phyloP scores from a whole-genome alignment of 2,113 vertebrate genomes.

The Pantherophis guttatus region DNA sequence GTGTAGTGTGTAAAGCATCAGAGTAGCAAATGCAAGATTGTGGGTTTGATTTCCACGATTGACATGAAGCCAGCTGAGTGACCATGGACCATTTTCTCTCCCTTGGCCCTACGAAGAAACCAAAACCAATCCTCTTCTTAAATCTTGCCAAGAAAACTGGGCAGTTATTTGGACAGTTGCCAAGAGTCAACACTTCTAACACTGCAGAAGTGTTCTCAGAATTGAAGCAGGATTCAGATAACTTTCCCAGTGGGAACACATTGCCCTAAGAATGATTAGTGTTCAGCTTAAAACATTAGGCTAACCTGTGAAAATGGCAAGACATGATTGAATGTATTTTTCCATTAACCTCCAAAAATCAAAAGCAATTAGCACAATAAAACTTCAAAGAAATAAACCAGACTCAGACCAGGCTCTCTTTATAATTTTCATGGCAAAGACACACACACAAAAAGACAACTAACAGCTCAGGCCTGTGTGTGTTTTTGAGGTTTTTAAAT shows the following conservation, averaged over 20 bases:
- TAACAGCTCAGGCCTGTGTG: not conserved
- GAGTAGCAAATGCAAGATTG: no score
- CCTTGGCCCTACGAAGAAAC: no score
- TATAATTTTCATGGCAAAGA: not conserved
- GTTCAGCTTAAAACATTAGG: not conserved
- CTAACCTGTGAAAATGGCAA: not conserved
- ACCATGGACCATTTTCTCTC: no score
- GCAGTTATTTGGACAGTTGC: no score
- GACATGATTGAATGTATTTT: not conserved
- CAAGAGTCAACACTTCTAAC: not conserved
- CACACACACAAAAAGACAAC: slow-evolving; percentile 4
- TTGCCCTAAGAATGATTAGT: not conserved
- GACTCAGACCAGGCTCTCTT: not conserved
- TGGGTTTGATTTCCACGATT: no score
- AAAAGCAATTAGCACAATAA: slow-evolving; percentile 4
- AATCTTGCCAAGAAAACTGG: no score
- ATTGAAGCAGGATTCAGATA: not conserved
- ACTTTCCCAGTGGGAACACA: not conserved
- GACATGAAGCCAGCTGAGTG: no score
- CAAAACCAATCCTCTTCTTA: no score
- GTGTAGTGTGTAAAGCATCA: no score
- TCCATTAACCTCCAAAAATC: not conserved
- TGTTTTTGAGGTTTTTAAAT: not conserved
- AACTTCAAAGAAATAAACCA: not conserved
- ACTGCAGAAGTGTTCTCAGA: not conserved